Base-by-base conservation (phyloP, 2,888 invertebrate genomes). In the Gibbula magus region DNA sequence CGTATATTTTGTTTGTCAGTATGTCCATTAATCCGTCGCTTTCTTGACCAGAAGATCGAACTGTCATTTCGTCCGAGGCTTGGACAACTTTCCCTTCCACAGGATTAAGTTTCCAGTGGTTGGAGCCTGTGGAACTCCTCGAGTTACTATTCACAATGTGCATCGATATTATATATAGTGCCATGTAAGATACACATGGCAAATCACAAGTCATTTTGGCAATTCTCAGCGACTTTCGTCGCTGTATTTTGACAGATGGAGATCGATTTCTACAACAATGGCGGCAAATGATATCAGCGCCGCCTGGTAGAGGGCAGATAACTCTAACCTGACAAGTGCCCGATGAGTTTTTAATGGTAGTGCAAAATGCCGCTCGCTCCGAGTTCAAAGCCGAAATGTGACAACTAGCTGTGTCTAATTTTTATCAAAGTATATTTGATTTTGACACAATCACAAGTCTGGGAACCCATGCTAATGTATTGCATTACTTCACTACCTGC, bases 61-160 rank as follows among this genome's bases (percentile, higher is more conserved):
- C 67, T 18, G 74, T 66, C 39, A 54, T 82, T 54, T 89, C 89
- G 67, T 88, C 88, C n/a, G 85, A 83, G 7, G 87, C 85, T 54
- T 83, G 88, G 39, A 91, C 87, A 75, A 92, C 89, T 93, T 95
- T 95, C 78, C 96, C 96, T 91, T 95, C 95, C 88, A 96, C 96
- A 76, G 94, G 94, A 92, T 95, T 96, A 82, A 97, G 93, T 93
- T 96, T 95, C 97, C 97, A 97, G 91, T 96, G 94, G 88, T 95
- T 96, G 78, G 96, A 96, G 22, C 96, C 96, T 86, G 96, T 95
- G 54, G 96, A 96, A 93, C 96, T 97, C 87, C 96, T 95, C 53
- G 97, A 96, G 93, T 96, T 97, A 85, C 95, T 96, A 84, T 94
- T 93, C 89, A 96, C 94, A 89, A 96, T 95, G 93, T 96, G 95